Evolutionary conservation across 2,888 invertebrate genomes (phyloP), one percentile per base, ranked within the genome.

Genomic region (Diadromus collaris): DNA sequence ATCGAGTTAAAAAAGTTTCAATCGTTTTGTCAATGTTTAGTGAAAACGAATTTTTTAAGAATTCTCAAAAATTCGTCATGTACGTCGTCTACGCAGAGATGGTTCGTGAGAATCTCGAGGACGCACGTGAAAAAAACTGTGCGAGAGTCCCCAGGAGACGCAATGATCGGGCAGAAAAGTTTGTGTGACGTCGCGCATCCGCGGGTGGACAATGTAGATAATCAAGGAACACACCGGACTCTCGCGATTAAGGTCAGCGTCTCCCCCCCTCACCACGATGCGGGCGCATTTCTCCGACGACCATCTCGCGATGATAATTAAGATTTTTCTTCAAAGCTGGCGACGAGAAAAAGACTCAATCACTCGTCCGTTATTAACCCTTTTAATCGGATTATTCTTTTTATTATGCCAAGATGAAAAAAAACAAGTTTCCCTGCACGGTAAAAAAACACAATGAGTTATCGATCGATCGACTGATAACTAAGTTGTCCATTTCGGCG

Each of bases 201-300:
- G 79, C 81, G 74, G 74, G 78, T 77, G 77, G 80, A 83, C 83
- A 83, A 83, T 82, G 76, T 81, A 76, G 83, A 81, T 83, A 82
- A 83, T 83, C 82, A 83, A 83, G 79, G 79, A 78, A 79, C 77
- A 76, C 51, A 77, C 44, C 64, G 63, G 64, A 21, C 69, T 70
- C 41, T 70, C 41, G 72, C 70, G 74, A 80, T 80, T 80, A 80
- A 77, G 76, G 79, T 80, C 70, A 67, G n/a, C 46, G 13, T 48
- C 56, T 61, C 58, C 73, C 68, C 56, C 67, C 38, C n/a, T 67
- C 63, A 70, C 68, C 56, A 72, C 27, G 56, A 76, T 67, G 61
- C 65, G 61, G 38, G 61, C 64, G 60, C 54, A 27, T 73, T 73
- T 73, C 70, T 70, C 68, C 56, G 46, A 65, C 29, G 32, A 61